Percentiles rank a stretch among this genome's conserved stretches.
Evolutionary conservation across 2,797 vertebrate species (phyloP).

Genomic region (Limnodromus scolopaceus): DNA sequence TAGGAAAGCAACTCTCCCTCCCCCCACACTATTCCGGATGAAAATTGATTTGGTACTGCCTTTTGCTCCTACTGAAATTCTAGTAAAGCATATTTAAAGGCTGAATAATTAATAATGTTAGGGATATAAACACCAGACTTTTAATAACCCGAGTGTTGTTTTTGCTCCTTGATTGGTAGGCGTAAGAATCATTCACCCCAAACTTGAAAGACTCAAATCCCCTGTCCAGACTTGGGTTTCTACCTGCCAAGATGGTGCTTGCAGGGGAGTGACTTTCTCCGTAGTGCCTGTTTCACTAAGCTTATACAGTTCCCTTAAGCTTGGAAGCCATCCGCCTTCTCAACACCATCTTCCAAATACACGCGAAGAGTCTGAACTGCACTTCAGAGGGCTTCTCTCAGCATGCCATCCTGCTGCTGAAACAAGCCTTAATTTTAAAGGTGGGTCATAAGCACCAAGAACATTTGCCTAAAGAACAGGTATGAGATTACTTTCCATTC

Average conservation of each 20-base stretch:
- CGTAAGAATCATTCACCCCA: not conserved
- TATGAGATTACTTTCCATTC: not conserved
- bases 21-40: accelerated
- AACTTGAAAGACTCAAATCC: not conserved
- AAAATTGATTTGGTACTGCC: not conserved
- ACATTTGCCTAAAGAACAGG: not conserved
- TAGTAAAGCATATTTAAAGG: not conserved
- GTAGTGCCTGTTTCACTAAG: not conserved
- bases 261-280: not conserved
- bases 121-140: not conserved
- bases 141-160: accelerated
- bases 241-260: not conserved
- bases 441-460: not conserved
- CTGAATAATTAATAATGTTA: not conserved
- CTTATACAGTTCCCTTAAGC: not conserved
- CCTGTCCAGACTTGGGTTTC: not conserved
- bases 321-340: not conserved
- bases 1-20: constrained; percentile 12
- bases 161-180: not conserved
- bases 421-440: not conserved
- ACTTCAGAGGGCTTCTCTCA: not conserved
- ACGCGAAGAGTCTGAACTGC: not conserved
- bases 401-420: not conserved
- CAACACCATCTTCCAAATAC: not conserved
- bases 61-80: not conserved